Conservation (phyloP, 1,140 invertebrate species). For the Lethocerus indicus region DNA sequence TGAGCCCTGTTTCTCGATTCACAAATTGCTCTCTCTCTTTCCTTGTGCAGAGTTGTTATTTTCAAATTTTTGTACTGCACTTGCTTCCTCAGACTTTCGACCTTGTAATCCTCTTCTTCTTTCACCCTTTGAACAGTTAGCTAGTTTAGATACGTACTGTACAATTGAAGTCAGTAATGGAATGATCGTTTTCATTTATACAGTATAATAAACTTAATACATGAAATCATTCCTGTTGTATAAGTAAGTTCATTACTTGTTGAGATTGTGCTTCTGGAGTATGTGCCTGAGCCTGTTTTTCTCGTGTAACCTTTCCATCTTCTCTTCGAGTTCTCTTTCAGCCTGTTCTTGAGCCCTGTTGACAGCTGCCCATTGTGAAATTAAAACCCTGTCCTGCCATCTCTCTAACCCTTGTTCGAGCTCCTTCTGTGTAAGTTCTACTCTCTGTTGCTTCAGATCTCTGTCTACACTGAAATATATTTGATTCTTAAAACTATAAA, state of each 20-base stretch:
- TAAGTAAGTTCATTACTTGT: constrained; percentile 7
- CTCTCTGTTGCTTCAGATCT: constrained; percentile 19
- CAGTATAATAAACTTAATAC: not conserved
- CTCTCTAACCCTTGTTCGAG: constrained; percentile 20
- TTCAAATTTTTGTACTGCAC: constrained; percentile 21
- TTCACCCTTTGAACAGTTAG: constrained; percentile 15
- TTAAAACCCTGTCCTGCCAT: constrained; percentile 22
- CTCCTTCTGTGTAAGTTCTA: constrained; percentile 19
- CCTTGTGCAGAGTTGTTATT: constrained; percentile 19
- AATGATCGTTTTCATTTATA: not conserved
- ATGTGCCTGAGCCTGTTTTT: constrained; percentile 15
- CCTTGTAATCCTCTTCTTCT: constrained; percentile 16
- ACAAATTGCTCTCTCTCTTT: constrained; percentile 19
- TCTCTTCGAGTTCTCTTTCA: constrained; percentile 17
- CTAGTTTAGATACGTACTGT: not conserved
- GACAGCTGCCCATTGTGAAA: constrained; percentile 20
- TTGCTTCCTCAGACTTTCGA: constrained; percentile 15
- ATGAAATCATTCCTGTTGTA: not conserved
- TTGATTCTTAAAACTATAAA: not conserved
- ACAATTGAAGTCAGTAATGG: not conserved
- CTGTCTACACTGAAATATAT: constrained; percentile 19
- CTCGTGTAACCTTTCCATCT: constrained; percentile 15
- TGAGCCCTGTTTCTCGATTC: constrained; percentile 21
- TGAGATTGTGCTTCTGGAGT: constrained; percentile 8
- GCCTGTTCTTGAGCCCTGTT: constrained; percentile 17